Evolutionary conservation across 2,113 vertebrate genomes (phyloP).

Genomic region (Gasterosteus aculeatus): DNA sequence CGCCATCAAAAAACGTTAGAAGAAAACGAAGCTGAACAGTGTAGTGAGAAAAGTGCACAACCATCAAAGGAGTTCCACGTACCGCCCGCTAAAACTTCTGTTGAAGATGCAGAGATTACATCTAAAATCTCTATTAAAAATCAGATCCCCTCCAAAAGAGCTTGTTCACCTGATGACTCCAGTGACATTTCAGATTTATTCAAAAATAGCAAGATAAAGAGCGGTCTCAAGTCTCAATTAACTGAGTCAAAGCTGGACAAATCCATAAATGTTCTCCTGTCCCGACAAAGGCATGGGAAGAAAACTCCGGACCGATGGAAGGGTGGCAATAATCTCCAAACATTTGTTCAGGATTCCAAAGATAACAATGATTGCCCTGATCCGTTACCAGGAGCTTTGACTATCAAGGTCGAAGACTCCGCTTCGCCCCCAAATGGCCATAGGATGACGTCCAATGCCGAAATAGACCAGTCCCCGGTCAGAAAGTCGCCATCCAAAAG

Average conservation of each 20-base stretch:
- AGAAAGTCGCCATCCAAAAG: conserved; percentile 82
- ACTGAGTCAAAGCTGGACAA: conserved; percentile 86
- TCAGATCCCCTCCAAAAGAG: conserved; percentile 54
- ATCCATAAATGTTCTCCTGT: conserved; percentile 85
- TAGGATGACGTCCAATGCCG: conserved; percentile 75
- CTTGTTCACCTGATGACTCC: conserved; percentile 75
- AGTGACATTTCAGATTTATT: conserved; percentile 86
- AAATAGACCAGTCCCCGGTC: conserved; percentile 80
- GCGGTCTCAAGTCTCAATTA: conserved; percentile 84
- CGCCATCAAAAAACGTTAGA: conserved; percentile 82
- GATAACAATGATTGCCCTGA: conserved; percentile 78
- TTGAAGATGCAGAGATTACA: conserved; percentile 67
- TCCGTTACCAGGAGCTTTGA: conserved; percentile 72
- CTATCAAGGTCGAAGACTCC: conserved; percentile 83
- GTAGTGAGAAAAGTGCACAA: conserved; percentile 48
- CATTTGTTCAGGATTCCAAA: conserved; percentile 73
- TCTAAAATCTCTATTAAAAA: conserved; percentile 72
- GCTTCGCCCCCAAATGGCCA: conserved; percentile 80
- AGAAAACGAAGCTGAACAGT: conserved; percentile 56
- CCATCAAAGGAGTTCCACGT: conserved; percentile 34
- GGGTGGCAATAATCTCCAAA: conserved; percentile 81
- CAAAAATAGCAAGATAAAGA: conserved; percentile 86
- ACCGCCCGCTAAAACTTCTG: conserved; percentile 37
- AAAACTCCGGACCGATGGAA: conserved; percentile 75
- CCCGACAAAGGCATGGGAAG: conserved; percentile 84